A percentile compares a stretch with the other conserved stretches of the same genome.
phyloP scores from a whole-genome alignment of 1,140 invertebrate genomes.

The Hetaerina americana region DNA sequence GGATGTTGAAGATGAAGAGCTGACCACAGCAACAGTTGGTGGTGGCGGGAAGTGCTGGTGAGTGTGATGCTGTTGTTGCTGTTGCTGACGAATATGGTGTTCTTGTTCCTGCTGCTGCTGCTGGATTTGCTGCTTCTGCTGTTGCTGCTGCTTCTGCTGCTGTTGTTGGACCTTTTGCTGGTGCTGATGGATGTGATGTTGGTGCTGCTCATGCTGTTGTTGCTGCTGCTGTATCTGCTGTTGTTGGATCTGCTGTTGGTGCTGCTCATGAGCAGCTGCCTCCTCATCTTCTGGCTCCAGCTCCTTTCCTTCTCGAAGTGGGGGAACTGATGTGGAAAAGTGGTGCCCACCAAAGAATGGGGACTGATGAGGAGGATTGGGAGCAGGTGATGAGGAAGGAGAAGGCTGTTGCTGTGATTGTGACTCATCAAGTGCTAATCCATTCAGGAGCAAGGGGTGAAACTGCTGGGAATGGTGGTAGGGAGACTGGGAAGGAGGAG shows the following conservation, averaged over 20 bases:
- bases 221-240: conserved; percentile 23
- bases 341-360: neutral
- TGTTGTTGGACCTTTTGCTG: conserved; percentile 30
- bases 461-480: neutral
- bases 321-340: neutral
- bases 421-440: neutral
- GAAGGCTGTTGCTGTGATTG: neutral
- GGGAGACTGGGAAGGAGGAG: neutral
- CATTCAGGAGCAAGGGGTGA: neutral
- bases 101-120: conserved; percentile 7
- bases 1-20: conserved; percentile 6
- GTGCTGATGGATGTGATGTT: conserved; percentile 29
- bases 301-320: conserved; percentile 11
- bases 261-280: conserved; percentile 22
- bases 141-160: conserved; percentile 28
- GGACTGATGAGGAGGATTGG: conserved; percentile 25
- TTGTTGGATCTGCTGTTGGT: conserved; percentile 29
- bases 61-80: neutral
- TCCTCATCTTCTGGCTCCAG: neutral
- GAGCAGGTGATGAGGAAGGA: neutral
- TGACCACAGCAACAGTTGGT: conserved; percentile 3
- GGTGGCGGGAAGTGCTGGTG: neutral
- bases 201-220: conserved; percentile 27
- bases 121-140: conserved; percentile 36
- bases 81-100: conserved; percentile 4